A percentile compares a stretch with the other conserved stretches of the same genome.
These are phyloP conservation scores for Phyllostomus discolor DNA, from an alignment of 2,113 vertebrate species.

Conservation along the genomic window DNA sequence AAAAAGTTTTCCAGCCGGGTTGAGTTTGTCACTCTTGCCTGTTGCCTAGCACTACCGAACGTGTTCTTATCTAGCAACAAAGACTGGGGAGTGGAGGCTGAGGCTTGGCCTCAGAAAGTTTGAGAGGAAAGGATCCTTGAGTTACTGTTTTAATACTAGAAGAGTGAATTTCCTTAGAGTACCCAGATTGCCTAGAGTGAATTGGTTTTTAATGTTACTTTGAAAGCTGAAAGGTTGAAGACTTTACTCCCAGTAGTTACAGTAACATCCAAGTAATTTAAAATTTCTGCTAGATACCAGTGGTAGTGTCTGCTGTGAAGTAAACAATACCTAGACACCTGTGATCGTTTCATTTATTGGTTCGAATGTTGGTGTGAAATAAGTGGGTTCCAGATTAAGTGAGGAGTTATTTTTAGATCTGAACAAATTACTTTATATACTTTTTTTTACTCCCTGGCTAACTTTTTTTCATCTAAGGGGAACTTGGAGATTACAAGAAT, in stretches of 20 bases:
- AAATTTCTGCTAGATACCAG: background rate
- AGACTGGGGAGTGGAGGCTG: background rate
- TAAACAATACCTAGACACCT: background rate
- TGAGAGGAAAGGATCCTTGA: background rate
- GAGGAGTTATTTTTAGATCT: background rate
- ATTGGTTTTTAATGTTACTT: constrained; percentile 30
- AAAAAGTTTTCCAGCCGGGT: constrained; percentile 61
- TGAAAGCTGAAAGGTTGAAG: constrained; percentile 8
- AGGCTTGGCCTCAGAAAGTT: background rate
- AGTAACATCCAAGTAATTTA: background rate
- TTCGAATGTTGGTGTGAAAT: background rate
- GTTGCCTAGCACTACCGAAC: constrained; percentile 18
- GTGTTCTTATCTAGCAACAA: constrained; percentile 36
- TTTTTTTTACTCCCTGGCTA: background rate
- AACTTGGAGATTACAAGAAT: background rate
- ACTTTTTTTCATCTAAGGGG: background rate
- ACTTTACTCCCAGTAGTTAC: background rate
- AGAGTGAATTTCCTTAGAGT: background rate
- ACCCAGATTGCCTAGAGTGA: background rate
- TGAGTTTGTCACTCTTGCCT: constrained; percentile 40
- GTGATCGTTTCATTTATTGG: background rate
- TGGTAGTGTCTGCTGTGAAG: background rate
- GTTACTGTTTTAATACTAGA: background rate
- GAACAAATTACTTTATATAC: background rate
- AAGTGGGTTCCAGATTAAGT: background rate